These are phyloP conservation scores for Holocentrus rufus DNA, from an alignment of 2,797 vertebrate species.

Conservation along the genomic window DNA sequence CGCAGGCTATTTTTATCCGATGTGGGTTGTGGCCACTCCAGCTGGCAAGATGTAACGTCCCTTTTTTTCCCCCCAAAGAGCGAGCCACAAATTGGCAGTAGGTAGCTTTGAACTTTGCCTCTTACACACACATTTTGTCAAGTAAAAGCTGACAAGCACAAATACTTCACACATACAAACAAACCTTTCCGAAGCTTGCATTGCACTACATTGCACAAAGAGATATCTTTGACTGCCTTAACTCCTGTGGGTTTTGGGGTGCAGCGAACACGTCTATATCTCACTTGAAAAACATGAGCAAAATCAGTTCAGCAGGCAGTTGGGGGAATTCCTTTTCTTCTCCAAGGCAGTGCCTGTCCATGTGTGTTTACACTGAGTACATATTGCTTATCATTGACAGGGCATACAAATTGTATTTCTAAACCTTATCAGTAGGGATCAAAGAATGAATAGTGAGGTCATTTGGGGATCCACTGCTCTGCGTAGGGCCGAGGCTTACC, in stretches of 20 bases:
- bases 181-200: not conserved
- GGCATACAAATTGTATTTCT: not conserved
- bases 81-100: constrained; percentile 53
- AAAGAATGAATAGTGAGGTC: not conserved
- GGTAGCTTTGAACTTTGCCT: constrained; percentile 28
- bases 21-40: constrained; percentile 43
- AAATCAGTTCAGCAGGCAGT: not conserved
- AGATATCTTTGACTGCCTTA: not conserved
- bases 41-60: constrained; percentile 36
- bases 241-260: not conserved
- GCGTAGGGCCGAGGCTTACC: constrained; percentile 71
- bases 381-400: not conserved
- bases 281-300: not conserved
- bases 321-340: not conserved
- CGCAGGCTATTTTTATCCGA: constrained; percentile 39
- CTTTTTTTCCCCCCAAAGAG: constrained; percentile 32
- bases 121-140: constrained; percentile 19
- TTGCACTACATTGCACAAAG: not conserved
- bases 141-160: constrained; percentile 23
- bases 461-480: constrained; percentile 6
- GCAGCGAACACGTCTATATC: not conserved
- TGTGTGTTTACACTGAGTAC: not conserved
- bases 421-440: not conserved
- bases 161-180: constrained; percentile 3
- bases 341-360: not conserved